A percentile compares a stretch with the other conserved stretches of the same genome.
Evolutionary conservation across 2,888 invertebrate species (phyloP).

Genomic region (Andrena minutula): DNA sequence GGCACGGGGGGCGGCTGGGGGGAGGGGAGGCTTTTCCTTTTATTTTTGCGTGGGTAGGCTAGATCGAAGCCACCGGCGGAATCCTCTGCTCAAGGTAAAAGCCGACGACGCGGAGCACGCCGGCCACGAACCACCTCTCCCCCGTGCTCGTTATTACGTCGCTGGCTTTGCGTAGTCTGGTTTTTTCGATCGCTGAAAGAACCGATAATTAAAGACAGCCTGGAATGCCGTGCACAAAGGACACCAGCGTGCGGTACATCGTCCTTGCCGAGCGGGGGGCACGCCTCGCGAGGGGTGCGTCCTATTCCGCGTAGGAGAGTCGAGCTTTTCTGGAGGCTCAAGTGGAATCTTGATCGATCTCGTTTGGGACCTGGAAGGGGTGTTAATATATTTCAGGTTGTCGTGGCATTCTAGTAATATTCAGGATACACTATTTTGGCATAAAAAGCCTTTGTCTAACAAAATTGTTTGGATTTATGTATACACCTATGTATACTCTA

Average conservation of each 20-base stretch:
- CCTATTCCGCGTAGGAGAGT: background rate
- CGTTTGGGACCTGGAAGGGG: background rate
- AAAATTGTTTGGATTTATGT: too few species aligned
- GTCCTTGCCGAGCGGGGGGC: slow-evolving; percentile 24
- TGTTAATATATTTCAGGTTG: too few species aligned
- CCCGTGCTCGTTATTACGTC: slow-evolving; percentile 59
- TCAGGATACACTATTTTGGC: too few species aligned
- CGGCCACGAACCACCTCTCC: slow-evolving; percentile 15
- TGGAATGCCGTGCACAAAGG: slow-evolving; percentile 55
- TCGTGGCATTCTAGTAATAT: too few species aligned
- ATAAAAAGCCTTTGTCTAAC: too few species aligned
- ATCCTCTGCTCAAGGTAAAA: slow-evolving; percentile 55
- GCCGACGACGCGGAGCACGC: slow-evolving; percentile 32
- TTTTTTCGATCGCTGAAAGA: slow-evolving; percentile 37
- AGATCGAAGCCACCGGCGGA: slow-evolving; percentile 58
- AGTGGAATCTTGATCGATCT: background rate
- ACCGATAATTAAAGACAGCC: slow-evolving; percentile 65
- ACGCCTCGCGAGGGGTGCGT: slow-evolving; percentile 27
- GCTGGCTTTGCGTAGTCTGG: slow-evolving; percentile 45
- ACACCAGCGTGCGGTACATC: slow-evolving; percentile 22
- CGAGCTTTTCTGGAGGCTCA: too few species aligned
- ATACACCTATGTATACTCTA: too few species aligned
- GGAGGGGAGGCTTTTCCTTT: slow-evolving; percentile 37
- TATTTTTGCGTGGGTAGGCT: slow-evolving; percentile 60
- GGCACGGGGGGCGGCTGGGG: background rate